These are phyloP conservation scores for Dryomyza anilis DNA, from an alignment of 2,888 invertebrate genomes.

Conservation along the genomic window DNA sequence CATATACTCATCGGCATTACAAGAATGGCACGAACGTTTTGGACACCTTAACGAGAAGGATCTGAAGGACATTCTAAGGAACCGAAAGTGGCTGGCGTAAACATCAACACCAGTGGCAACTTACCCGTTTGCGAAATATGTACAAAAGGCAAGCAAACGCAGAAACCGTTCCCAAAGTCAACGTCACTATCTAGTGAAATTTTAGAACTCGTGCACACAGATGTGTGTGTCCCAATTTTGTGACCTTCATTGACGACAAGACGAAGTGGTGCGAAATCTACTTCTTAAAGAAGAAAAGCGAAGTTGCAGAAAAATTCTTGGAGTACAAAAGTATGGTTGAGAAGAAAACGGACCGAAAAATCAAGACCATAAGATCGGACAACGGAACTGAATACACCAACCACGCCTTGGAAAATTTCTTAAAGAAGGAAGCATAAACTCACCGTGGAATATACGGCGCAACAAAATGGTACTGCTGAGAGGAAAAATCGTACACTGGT, in stretches of 20 bases:
- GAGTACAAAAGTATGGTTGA: slow-evolving; percentile 31
- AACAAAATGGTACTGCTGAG: slow-evolving; percentile 40
- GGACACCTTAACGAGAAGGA: slow-evolving; percentile 29
- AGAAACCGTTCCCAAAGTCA: slow-evolving; percentile 11
- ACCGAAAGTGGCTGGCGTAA: background rate
- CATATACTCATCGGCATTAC: slow-evolving; percentile 20
- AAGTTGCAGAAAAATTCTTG: slow-evolving; percentile 28
- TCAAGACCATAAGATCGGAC: slow-evolving; percentile 41
- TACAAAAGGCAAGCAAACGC: slow-evolving; percentile 25
- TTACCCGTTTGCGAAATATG: slow-evolving; percentile 25
- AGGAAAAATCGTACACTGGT: slow-evolving; percentile 37
- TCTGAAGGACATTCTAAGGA: slow-evolving; percentile 24
- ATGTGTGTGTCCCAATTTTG: slow-evolving; percentile 32
- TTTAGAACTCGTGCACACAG: slow-evolving; percentile 28
- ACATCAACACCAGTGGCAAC: background rate
- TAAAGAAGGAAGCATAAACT: slow-evolving; percentile 37
- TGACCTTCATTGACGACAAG: slow-evolving; percentile 27
- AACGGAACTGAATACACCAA: slow-evolving; percentile 42
- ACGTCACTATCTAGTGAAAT: slow-evolving; percentile 13
- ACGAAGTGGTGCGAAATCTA: slow-evolving; percentile 33
- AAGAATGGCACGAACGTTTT: slow-evolving; percentile 25
- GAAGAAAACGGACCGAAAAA: slow-evolving; percentile 28
- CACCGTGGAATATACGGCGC: slow-evolving; percentile 37
- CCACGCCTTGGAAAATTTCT: slow-evolving; percentile 33
- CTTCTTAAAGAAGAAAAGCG: slow-evolving; percentile 31